A percentile compares a stretch with the other conserved stretches of the same genome.
Conservation (phyloP, 2,888 invertebrate species). For the Acanthosoma haemorrhoidale region DNA sequence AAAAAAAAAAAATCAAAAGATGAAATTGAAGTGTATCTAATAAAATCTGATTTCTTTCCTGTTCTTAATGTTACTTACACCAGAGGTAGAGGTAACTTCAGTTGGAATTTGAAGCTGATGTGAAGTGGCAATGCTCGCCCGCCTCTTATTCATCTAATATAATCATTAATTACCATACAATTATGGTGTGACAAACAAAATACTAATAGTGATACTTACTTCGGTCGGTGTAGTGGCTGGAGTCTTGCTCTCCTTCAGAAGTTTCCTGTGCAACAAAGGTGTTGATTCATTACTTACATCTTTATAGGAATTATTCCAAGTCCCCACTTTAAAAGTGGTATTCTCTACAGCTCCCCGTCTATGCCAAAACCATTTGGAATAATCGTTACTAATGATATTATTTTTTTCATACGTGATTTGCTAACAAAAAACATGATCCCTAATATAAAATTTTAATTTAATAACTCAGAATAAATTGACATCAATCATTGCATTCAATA, state of each 20-base stretch:
- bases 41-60: not conserved
- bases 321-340: no score
- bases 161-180: not conserved
- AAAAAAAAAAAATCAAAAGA: conserved; percentile 9
- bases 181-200: not conserved
- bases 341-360: no score
- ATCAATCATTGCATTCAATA: no score
- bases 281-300: no score
- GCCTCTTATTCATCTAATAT: conserved; percentile 34
- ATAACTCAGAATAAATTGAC: no score
- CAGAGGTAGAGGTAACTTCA: conserved; percentile 31
- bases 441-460: no score
- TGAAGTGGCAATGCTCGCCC: conserved; percentile 40
- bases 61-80: conserved; percentile 34
- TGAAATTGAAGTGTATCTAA: not conserved
- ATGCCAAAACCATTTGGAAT: no score
- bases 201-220: not conserved
- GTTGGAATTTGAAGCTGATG: conserved; percentile 34
- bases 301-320: not conserved
- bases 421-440: no score
- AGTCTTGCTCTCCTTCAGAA: conserved; percentile 14
- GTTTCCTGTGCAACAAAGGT: no score
- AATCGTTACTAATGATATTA: no score
- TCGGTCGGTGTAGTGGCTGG: conserved; percentile 13
- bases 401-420: no score